A percentile compares a stretch with the other conserved stretches of the same genome.
Conservation (phyloP, 35 echinoderm and acorn worm species). For the Lytechinus pictus region DNA sequence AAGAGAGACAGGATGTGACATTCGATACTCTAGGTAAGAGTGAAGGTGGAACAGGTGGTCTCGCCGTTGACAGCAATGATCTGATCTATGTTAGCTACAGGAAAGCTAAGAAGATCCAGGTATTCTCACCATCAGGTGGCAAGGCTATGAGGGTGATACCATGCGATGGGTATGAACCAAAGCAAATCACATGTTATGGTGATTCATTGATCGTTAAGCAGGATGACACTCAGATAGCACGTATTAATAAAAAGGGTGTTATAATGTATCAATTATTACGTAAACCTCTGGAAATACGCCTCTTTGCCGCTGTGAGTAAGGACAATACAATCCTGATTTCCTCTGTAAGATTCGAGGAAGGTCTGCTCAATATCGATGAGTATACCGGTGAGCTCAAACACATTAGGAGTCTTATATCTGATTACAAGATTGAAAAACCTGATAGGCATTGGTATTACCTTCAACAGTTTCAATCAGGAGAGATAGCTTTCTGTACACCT, state of each 20-base stretch:
- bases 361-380: neutral
- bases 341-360: neutral
- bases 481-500: conserved; percentile 11
- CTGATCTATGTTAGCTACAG: neutral
- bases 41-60: neutral
- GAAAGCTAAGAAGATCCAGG: conserved; percentile 27
- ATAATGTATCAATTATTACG: neutral
- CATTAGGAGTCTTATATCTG: neutral
- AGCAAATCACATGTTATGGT: neutral
- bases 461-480: conserved; percentile 22
- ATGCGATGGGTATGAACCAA: conserved; percentile 18
- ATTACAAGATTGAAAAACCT: neutral
- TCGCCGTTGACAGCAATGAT: neutral
- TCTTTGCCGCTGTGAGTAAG: neutral
- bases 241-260: no score
- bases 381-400: conserved; percentile 1
- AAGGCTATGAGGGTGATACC: conserved; percentile 22
- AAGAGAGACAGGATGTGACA: neutral
- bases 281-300: neutral
- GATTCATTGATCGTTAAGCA: no score
- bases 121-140: neutral
- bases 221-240: no score
- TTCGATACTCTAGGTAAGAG: neutral
- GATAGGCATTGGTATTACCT: neutral
- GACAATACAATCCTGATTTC: neutral